A percentile compares a stretch with the other conserved stretches of the same genome.
Evolutionary conservation across 1,140 invertebrate species (phyloP).

Genomic region (Eriocheir sinensis): DNA sequence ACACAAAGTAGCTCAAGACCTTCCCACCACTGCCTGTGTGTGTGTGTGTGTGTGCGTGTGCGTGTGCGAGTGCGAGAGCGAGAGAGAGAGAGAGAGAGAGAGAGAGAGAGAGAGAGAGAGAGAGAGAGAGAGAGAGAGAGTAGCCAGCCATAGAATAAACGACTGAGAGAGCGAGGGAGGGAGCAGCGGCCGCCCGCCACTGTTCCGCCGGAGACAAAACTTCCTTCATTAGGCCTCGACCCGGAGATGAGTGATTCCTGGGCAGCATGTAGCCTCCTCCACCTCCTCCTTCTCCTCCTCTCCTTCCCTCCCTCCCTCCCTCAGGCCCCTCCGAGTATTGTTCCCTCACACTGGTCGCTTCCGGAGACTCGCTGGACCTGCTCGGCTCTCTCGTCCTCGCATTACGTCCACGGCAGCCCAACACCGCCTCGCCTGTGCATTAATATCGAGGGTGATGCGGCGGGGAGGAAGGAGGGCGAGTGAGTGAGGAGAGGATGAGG

Average conservation of each 20-base stretch:
- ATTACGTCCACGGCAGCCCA: neutral
- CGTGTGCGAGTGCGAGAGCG: neutral
- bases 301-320: neutral
- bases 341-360: conserved; percentile 10
- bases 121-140: neutral
- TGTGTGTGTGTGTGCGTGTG: neutral
- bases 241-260: conserved; percentile 20
- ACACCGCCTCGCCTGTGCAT: neutral
- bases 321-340: neutral
- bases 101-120: neutral
- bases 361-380: neutral
- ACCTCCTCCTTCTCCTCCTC: neutral
- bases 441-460: neutral
- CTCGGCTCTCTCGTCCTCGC: neutral
- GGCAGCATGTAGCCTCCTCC: neutral
- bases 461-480: neutral
- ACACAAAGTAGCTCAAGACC: neutral
- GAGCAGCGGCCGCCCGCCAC: neutral
- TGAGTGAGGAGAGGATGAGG: neutral
- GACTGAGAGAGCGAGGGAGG: neutral
- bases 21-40: neutral
- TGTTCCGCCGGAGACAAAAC: conserved; percentile 3
- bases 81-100: neutral
- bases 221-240: neutral
- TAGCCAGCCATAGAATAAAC: too few relatives aligned